Evolutionary conservation across 2,888 invertebrate species (phyloP), one percentile per base, ranked within the genome.

Genomic region (Resseliella maxima): DNA sequence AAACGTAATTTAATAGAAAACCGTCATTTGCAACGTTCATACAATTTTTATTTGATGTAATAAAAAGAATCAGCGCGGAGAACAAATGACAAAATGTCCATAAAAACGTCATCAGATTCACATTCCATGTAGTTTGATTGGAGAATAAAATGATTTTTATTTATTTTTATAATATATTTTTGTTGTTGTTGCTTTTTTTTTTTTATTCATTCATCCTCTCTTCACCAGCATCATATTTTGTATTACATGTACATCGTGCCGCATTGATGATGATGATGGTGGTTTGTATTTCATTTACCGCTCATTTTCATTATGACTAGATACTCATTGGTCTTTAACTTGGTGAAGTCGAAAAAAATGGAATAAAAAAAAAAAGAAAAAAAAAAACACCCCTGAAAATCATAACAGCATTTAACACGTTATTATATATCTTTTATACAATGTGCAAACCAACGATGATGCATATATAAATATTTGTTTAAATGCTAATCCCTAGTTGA

Each of bases 1-100:
- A 15, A 72, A n/a, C 72, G 72, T 72, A 72, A 72, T 72, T 72
- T 15, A 72, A 72, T 31, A 72, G 72, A 72, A 72, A 72, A 72
- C 72, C 72, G 72, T 31, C 72, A 72, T 72, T 72, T 72, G 72
- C 31, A 72, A 72, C 31, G 31, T 72, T 72, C 15, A 72, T 72
- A 72, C 72, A 72, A 72, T 72, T 72, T 72, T 72, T 72, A 72
- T 72, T 72, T 72, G 72, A 72, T 72, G 72, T 72, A 72, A 72
- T 31, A 72, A 72, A 72, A 31, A 27, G 12, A 72, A n/a, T 3
- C 10, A 21, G 50, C 1, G 72, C 6, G 27, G 72, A 35, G 3
- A 72, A 72, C 31, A 72, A 72, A 72, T 72, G 31, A 72, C 72
- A 72, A 72, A 72, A 72, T 72, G 31, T 31, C 72, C 31, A 72